Base-by-base conservation (phyloP, 2,888 invertebrate genomes). In the Folsomia candida region DNA sequence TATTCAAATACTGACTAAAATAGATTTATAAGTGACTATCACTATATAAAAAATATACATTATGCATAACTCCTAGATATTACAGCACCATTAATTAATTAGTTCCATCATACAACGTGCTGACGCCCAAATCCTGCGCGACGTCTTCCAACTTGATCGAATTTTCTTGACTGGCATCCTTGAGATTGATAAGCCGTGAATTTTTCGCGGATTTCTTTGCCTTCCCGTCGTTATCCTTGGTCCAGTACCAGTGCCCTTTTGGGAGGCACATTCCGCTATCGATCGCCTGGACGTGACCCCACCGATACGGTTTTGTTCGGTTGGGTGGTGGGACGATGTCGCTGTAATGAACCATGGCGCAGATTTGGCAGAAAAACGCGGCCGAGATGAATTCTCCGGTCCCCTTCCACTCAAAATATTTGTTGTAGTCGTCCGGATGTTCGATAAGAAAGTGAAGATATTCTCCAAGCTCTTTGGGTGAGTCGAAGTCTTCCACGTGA, bases 391-490 rank as follows among this genome's bases (percentile, higher is more conserved):
- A 76, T 37, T 73, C 71, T 57, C 79, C 79, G 2, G 74, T 76
- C 18, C 74, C 76, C 63, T 88, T 86, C 90, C 90, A 90, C 65
- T 82, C 78, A 74, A 89, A 89, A 76, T 85, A 88, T 0, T 81
- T 79, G 29, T 84, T 76, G 75, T 83, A 84, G 22, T 85, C 83
- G 1, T 81, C 82, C 6, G 82, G 78, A 1, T 85, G 82, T 11
- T 78, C 77, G 71, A 86, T 84, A 61, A 90, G 82, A 68, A 83
- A 82, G 2, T 80, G 78, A 9, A 90, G 82, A 79, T 87, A 85
- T 4, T 83, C 79, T 0, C 87, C 89, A 47, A 81, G 78, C 24
- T 78, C 73, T 62, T 75, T 22, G 0, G 80, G 78, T n/a, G 76
- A 69, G 20, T 68, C 47, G 28, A 72, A 78, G 51, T 76, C 74